Base-by-base conservation (phyloP, 2,888 invertebrate genomes). In the Thera britannica region DNA sequence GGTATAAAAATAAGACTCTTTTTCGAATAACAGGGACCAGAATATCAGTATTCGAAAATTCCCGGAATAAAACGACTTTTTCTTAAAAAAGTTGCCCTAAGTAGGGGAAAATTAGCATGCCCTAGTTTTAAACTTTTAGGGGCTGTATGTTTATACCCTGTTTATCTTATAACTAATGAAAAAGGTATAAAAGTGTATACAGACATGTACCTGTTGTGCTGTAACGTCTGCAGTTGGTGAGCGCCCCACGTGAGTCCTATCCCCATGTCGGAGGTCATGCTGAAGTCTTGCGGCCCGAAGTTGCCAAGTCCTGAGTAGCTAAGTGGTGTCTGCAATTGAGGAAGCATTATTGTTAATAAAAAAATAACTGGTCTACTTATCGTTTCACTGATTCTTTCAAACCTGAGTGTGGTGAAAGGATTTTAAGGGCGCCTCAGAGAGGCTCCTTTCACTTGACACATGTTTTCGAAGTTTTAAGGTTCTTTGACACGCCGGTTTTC, bases 221-320 rank as follows among this genome's bases (percentile, higher is more conserved):
- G 95, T 77, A 95, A 90, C 62, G 95, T 94, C 83, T 96, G 95
- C 83, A 96, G 94, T 79, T 96, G 96, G 87, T 96, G 96, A 67
- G 95, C 94, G 90, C 96, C 96, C 94, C 96, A 95, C 77, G 95
- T 94, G 62, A 95, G 92, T 77, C 95, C 95, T 74, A 97, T 93
- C 78, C 96, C 95, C 95, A 97, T 96, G 82, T 96, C 96, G 75
- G 96, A 95, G 82, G 94, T 95, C 94, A 96, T 96, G 90, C 96
- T 96, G 93, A 96, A 97, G 92, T 97, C 97, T 89, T 96, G 96
- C 77, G 96, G 96, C 85, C 95, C 96, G 85, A 96, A 97, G 77
- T 95, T 94, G 76, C 95, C 94, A 78, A 95, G 93, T 86, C 96
- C 95, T 79, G 95, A 94, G 86, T 96, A 96, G 89, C 95, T 89